phyloP scores from a whole-genome alignment of 1,140 invertebrate genomes.

The Drosophila equinoxialis region DNA sequence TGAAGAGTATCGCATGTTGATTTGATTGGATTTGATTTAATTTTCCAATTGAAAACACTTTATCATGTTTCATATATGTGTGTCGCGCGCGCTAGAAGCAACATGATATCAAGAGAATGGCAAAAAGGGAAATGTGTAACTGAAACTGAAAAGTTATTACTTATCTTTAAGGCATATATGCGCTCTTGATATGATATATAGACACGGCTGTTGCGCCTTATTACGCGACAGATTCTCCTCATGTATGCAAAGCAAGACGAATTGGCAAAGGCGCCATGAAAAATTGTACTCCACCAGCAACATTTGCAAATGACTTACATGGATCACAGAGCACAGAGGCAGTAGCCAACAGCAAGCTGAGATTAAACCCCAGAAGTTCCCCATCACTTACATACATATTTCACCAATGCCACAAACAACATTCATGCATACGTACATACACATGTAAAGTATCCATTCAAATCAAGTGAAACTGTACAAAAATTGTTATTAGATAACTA shows the following conservation, averaged over 20 bases:
- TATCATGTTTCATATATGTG: slow-evolving; percentile 57
- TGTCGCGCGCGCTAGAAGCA: slow-evolving; percentile 34
- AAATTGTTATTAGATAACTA: no score
- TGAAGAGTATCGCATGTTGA: slow-evolving; percentile 66
- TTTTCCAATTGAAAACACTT: slow-evolving; percentile 81
- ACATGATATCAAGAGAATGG: slow-evolving; percentile 27
- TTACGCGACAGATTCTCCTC: slow-evolving; percentile 37
- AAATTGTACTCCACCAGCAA: slow-evolving; percentile 27
- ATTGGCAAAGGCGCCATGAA: slow-evolving; percentile 28
- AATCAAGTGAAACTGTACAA: no score
- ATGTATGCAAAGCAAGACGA: slow-evolving; percentile 27
- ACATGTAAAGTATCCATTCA: neutral
- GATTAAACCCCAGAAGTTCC: slow-evolving; percentile 2
- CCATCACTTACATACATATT: slow-evolving; percentile 1
- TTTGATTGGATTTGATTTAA: slow-evolving; percentile 81
- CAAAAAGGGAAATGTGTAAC: neutral
- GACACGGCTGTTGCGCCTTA: slow-evolving; percentile 47
- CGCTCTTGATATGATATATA: slow-evolving; percentile 48
- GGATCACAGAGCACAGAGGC: slow-evolving; percentile 25
- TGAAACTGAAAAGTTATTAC: slow-evolving; percentile 24
- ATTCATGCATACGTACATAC: no score
- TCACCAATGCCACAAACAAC: neutral
- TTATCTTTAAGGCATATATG: slow-evolving; percentile 29
- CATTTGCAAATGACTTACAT: slow-evolving; percentile 44
- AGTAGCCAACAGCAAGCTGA: neutral